Evolutionary conservation across 2,888 invertebrate species (phyloP), one percentile per base, ranked within the genome.

Genomic region (Hypolimnas misippus): DNA sequence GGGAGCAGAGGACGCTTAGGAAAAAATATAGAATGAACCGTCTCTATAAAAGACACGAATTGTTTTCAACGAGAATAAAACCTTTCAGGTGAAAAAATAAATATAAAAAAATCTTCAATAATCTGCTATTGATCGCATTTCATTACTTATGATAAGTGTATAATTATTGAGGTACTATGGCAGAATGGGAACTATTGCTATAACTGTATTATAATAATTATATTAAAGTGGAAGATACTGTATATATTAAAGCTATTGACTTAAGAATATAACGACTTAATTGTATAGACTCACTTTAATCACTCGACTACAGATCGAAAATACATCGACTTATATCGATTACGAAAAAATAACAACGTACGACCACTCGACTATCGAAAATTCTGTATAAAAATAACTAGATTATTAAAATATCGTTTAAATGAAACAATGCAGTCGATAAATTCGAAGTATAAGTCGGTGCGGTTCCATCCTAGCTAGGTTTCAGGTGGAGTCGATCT

Each of bases 241-340:
- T 87, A 86, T 77, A 86, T 83, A 87, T 91, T 92, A 92, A 91
- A 92, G 90, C 91, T 91, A 90, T 87, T 82, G 81, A 76, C 77
- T 82, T 82, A 84, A 82, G 87, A 84, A 82, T 83, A 86, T 73
- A 87, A 83, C 90, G 88, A 89, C 83, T 75, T 77, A 73, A 65
- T 66, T 70, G 69, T 70, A 69, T 68, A 70, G 68, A 68, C 59
- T 68, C 62, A 54, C 44, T 46, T 46, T 21, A 46, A 21, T 19
- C 21, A 21, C 44, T 46, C 67, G 66, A 73, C 72, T 65, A 70
- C 70, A 73, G 74, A 75, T 70, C 70, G 76, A 74, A 76, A 76
- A 73, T 70, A 67, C 70, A 71, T 70, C 72, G 71, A 73, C 74
- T 72, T 68, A 68, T 66, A 68, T 63, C 66, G 70, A 69, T 62